These are phyloP conservation scores for Accipiter cooperii DNA, from an alignment of 2,113 vertebrate species.

Conservation along the genomic window DNA sequence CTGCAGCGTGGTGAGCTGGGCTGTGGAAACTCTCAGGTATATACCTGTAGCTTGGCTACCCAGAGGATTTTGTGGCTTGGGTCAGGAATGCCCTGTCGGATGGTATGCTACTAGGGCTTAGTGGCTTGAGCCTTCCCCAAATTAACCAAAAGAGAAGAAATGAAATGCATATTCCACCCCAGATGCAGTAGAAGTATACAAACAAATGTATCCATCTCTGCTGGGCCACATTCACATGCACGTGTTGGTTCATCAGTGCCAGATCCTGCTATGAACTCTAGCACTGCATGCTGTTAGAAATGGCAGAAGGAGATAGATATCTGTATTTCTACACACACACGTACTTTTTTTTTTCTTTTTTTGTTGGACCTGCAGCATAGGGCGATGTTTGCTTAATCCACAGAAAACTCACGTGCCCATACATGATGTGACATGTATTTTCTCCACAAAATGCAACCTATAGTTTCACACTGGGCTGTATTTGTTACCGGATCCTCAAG, in stretches of 20 bases:
- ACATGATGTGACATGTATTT: not conserved
- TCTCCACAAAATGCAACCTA: not conserved
- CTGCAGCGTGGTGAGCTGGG: not conserved
- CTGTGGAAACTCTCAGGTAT: not conserved
- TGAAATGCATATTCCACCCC: not conserved
- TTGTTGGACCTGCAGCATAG: not conserved
- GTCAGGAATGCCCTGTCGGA: not conserved
- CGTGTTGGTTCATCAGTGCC: slow-evolving; percentile 7
- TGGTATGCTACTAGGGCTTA: not conserved
- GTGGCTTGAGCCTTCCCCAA: not conserved
- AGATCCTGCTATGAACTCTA: slow-evolving; percentile 23
- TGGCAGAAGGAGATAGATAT: slow-evolving; percentile 18
- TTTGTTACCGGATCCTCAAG: not conserved
- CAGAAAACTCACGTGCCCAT: not conserved
- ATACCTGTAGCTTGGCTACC: not conserved
- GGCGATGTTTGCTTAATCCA: not conserved
- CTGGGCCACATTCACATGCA: slow-evolving; percentile 8
- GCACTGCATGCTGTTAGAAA: not conserved
- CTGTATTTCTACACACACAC: not conserved
- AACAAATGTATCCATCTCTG: not conserved
- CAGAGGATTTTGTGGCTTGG: not conserved
- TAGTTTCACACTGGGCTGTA: not conserved
- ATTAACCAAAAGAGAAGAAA: not conserved
- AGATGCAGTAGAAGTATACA: not conserved
- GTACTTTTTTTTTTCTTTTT: not conserved